These are phyloP conservation scores for Nomada flava DNA, from an alignment of 2,888 invertebrate genomes.

Conservation along the genomic window DNA sequence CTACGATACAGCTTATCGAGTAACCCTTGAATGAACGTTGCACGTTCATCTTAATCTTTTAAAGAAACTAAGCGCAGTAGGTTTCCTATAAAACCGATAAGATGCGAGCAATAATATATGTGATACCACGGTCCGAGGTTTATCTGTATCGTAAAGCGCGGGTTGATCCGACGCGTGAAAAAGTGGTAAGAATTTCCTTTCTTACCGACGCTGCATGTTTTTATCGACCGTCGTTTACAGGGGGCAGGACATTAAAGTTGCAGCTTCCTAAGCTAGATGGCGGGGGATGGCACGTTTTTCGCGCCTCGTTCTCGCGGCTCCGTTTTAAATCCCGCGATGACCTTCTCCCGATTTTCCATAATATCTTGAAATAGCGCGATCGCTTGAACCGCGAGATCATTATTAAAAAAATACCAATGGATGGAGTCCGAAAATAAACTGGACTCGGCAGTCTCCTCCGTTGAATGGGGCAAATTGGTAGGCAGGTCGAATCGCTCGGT, in stretches of 20 bases:
- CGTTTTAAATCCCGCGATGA: slow-evolving; percentile 43
- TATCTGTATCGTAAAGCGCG: background rate
- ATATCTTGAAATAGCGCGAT: slow-evolving; percentile 60
- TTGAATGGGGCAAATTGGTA: background rate
- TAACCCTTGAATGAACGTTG: background rate
- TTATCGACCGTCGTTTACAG: slow-evolving; percentile 40
- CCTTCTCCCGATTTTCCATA: slow-evolving; percentile 56
- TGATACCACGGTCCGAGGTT: background rate
- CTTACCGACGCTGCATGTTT: background rate
- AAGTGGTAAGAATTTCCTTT: no score
- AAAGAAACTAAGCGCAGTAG: background rate
- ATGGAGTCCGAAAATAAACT: slow-evolving; percentile 8
- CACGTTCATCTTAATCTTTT: background rate
- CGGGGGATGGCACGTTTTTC: slow-evolving; percentile 25
- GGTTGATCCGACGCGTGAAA: no score
- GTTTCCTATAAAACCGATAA: background rate
- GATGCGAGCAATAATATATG: background rate
- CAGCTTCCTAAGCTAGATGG: slow-evolving; percentile 50
- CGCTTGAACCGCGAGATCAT: background rate
- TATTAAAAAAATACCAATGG: background rate
- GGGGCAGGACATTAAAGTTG: background rate
- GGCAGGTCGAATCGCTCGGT: background rate
- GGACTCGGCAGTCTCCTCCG: background rate
- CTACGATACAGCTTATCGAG: background rate
- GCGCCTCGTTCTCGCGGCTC: background rate